A percentile compares a stretch with the other conserved stretches of the same genome.
Conservation (phyloP, 2,797 vertebrate genomes). For the Phataginus tricuspis region DNA sequence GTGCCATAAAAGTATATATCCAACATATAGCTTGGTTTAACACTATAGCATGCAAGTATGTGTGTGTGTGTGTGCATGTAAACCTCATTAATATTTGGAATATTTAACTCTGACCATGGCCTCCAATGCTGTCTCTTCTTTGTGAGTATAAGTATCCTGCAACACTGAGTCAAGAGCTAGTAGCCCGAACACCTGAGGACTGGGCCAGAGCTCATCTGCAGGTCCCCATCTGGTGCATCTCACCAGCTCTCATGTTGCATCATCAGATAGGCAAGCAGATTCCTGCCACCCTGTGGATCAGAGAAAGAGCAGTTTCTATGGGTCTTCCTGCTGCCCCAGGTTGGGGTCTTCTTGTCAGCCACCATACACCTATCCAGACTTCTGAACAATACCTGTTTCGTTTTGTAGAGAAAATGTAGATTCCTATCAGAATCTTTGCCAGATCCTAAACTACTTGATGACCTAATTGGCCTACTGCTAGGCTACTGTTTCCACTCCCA, state of each 20-base stretch:
- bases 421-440: no score
- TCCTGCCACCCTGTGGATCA: neutral
- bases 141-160: no score
- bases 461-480: no score
- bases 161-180: no score
- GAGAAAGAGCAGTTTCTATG: neutral
- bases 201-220: neutral
- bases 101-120: neutral
- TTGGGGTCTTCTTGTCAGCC: no score
- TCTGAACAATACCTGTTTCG: no score
- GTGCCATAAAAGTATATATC: neutral
- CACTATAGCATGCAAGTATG: neutral
- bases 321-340: neutral
- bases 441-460: no score
- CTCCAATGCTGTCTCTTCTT: neutral
- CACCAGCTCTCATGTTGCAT: no score
- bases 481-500: no score
- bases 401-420: no score
- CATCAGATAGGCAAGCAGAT: neutral
- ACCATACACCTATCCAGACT: no score
- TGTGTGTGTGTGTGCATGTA: neutral
- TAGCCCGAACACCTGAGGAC: neutral
- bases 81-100: neutral
- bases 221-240: neutral
- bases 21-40: neutral